phyloP scores from a whole-genome alignment of 2,113 vertebrate genomes.

The Natator depressus region DNA sequence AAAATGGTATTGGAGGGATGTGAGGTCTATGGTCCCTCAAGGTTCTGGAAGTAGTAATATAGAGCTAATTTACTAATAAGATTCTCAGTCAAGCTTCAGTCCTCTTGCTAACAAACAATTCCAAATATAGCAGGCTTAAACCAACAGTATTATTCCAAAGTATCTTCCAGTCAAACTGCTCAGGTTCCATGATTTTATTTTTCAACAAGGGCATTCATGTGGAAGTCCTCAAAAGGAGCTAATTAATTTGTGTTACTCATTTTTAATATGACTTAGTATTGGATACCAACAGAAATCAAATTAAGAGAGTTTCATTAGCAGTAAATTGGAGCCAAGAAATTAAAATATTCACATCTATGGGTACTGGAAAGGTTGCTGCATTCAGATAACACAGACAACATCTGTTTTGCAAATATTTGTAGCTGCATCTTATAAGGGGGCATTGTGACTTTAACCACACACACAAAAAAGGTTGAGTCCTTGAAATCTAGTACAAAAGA shows the following conservation, averaged over 20 bases:
- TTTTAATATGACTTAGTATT: background rate
- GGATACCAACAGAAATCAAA: background rate
- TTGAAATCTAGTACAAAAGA: background rate
- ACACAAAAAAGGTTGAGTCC: background rate
- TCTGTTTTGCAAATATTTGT: background rate
- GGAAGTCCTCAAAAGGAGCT: background rate
- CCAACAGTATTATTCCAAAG: background rate
- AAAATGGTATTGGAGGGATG: fast-evolving
- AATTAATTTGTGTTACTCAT: background rate
- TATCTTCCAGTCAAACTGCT: no score
- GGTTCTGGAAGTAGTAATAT: background rate
- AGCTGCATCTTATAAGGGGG: background rate
- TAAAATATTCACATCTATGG: background rate
- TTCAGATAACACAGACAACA: background rate
- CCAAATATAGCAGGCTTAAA: background rate
- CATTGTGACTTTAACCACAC: background rate
- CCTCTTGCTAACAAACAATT: background rate
- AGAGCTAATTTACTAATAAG: background rate
- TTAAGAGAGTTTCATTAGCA: background rate
- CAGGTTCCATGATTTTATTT: background rate
- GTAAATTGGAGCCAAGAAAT: background rate
- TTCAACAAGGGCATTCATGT: fast-evolving
- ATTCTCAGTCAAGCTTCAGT: background rate
- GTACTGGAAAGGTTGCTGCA: fast-evolving
- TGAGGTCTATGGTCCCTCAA: background rate